Evolutionary conservation across 2,113 vertebrate genomes (phyloP).

Genomic region (Chaetodon trifascialis): DNA sequence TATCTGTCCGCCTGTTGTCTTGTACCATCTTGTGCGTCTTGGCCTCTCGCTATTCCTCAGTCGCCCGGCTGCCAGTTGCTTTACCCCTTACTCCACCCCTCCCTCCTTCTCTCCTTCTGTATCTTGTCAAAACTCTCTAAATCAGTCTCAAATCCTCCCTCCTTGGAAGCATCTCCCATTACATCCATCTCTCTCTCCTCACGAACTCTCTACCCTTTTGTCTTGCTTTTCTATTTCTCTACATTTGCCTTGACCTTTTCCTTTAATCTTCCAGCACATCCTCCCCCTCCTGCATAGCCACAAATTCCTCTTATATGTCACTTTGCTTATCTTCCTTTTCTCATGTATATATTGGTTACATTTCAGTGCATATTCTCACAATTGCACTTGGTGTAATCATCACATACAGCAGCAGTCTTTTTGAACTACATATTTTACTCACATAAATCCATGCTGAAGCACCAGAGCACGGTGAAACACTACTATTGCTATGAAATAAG

Average conservation of each 20-base stretch:
- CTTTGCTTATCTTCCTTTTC: not conserved
- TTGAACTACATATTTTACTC: not conserved
- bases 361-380: not conserved
- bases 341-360: not conserved
- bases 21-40: conserved; percentile 65
- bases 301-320: not conserved
- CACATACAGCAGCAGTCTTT: no score
- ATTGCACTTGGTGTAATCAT: not conserved
- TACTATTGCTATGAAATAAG: not conserved
- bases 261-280: conserved; percentile 8
- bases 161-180: conserved; percentile 18
- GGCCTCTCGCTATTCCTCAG: conserved; percentile 64
- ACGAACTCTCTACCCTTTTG: conserved; percentile 32
- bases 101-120: conserved; percentile 37
- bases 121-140: conserved; percentile 65
- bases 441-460: not conserved
- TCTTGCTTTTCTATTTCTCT: conserved; percentile 17
- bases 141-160: conserved; percentile 28
- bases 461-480: not conserved
- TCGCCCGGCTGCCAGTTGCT: conserved; percentile 63
- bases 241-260: conserved; percentile 51
- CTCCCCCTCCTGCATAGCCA: not conserved
- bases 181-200: conserved; percentile 28
- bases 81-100: conserved; percentile 24
- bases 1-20: conserved; percentile 72